A percentile compares a stretch with the other conserved stretches of the same genome.
Conservation (phyloP, 2,888 invertebrate genomes). For the Cheilosia soror region DNA sequence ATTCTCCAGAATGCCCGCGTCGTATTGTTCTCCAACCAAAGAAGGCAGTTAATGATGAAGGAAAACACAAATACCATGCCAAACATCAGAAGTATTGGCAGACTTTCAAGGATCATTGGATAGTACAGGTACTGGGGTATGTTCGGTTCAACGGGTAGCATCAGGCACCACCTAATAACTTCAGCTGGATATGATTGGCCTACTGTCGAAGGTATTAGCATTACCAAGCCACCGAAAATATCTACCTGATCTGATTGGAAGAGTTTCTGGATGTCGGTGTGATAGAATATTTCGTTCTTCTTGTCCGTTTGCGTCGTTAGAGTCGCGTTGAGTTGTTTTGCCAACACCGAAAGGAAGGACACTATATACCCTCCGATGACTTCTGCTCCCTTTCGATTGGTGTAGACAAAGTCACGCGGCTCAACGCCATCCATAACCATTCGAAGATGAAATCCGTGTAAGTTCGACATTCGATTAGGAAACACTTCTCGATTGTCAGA, state of each 20-base stretch:
- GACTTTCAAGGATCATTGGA: constrained; percentile 34
- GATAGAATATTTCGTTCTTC: constrained; percentile 7
- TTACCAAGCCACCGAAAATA: constrained; percentile 31
- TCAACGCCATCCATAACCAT: constrained; percentile 37
- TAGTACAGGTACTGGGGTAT: constrained; percentile 45
- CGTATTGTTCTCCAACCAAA: not conserved
- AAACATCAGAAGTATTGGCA: constrained; percentile 35
- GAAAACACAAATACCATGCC: constrained; percentile 39
- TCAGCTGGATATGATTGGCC: constrained; percentile 32
- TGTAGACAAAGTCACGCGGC: constrained; percentile 33
- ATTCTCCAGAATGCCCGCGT: not conserved
- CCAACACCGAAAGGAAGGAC: constrained; percentile 13
- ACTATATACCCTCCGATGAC: constrained; percentile 17
- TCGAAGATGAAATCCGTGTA: constrained; percentile 25
- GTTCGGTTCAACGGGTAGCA: constrained; percentile 39
- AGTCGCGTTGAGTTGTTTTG: constrained; percentile 25
- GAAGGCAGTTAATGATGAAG: constrained; percentile 14
- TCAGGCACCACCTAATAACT: constrained; percentile 29
- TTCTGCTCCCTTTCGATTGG: constrained; percentile 26
- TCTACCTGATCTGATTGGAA: constrained; percentile 26
- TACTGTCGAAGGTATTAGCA: constrained; percentile 7
- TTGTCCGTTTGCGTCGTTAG: constrained; percentile 1
- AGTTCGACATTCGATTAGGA: constrained; percentile 33
- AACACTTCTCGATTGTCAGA: constrained; percentile 15
- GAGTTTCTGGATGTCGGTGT: constrained; percentile 17